Base-by-base conservation (phyloP, 2,113 vertebrate species). In the Halichoerus grypus region DNA sequence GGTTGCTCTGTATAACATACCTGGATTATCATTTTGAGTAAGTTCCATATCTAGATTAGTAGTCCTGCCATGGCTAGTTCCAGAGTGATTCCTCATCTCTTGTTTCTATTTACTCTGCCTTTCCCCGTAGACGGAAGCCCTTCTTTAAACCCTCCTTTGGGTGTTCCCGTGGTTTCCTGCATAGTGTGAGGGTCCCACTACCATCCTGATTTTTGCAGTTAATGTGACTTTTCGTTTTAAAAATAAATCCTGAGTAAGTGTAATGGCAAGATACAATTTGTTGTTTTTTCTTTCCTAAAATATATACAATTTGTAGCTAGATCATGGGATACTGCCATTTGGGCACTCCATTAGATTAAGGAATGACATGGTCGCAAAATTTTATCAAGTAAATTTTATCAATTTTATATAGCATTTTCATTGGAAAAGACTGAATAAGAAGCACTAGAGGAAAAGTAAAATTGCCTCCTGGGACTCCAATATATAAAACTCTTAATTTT, bases 401-500 rank as follows among this genome's bases (percentile, higher is more conserved):
- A 55, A 18, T 18, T 55, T 55, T 18, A 0, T 0, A 88, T 82
- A 94, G 0, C 36, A 67, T 97, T 95, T 94, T 10, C 93, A 96
- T 76, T 91, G 96, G 51, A 95, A 53, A 96, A 16, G 18, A 91
- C 8, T 69, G 4, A 82, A 83, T 96, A 95, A 33, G 33, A 96
- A 93, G 53, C 81, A 63, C 46, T 46, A 39, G 22, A 61, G 80
- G 65, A 93, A 91, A 94, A 61, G 21, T 28, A 94, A 59, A 97
- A 98, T 91, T 91, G 74, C 22, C 28, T 57, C 14, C 77, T 31
- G 76, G 2, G 7, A 14, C 28, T 85, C 33, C 16, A 83, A 74
- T 46, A 96, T n/a, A 55, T 51, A 36, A 65, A 97, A 10, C 4
- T 84, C 51, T 97, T 72, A 72, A 88, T 98, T 98, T 97, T 96